phyloP scores from a whole-genome alignment of 92 coral and sea anemone species.

The Epizoanthus ramosus region DNA sequence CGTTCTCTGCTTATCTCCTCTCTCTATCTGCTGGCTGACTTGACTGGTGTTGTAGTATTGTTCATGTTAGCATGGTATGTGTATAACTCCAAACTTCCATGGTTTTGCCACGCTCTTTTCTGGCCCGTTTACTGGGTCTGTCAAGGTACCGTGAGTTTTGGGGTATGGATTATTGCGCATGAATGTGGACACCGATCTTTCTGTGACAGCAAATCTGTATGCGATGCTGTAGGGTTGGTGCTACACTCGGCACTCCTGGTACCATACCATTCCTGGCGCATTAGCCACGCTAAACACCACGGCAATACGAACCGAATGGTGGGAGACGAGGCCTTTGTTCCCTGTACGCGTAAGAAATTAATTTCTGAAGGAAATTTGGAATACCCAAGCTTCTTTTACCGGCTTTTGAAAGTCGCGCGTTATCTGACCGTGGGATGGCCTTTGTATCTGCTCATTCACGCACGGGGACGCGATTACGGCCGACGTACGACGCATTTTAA shows the following conservation, averaged over 20 bases:
- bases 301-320: conserved; percentile 85
- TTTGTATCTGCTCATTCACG: conserved; percentile 70
- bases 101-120: conserved; percentile 64
- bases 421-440: conserved; percentile 84
- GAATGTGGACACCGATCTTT: conserved; percentile 91
- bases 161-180: conserved; percentile 89
- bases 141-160: conserved; percentile 83
- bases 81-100: conserved; percentile 65
- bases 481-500: conserved; percentile 67
- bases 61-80: conserved; percentile 57
- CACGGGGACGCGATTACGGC: conserved; percentile 68
- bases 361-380: conserved; percentile 59
- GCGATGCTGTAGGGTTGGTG: conserved; percentile 78
- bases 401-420: conserved; percentile 54
- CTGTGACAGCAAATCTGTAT: conserved; percentile 73
- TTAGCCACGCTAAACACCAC: conserved; percentile 80
- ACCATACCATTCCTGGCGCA: conserved; percentile 87
- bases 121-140: conserved; percentile 94
- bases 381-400: conserved; percentile 68
- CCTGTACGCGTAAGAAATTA: conserved; percentile 68
- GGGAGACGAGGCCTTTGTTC: conserved; percentile 90
- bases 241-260: conserved; percentile 73
- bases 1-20: conserved; percentile 72
- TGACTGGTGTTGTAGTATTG: conserved; percentile 56
- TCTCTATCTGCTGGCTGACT: conserved; percentile 63